Conservation (phyloP, 1,140 invertebrate species). For the Wiebesia pumilae region DNA sequence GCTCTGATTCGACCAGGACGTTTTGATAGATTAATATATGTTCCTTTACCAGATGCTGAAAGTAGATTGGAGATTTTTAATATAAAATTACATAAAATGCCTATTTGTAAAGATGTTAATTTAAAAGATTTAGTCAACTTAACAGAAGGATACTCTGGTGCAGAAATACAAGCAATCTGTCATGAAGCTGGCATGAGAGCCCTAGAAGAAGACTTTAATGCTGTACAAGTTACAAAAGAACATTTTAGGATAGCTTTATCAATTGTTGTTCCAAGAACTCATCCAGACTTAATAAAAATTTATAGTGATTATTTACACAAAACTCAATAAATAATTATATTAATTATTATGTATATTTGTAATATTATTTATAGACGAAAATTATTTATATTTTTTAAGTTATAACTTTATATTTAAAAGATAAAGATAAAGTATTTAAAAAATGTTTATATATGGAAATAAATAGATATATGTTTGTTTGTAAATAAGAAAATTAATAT, state of each 20-base stretch:
- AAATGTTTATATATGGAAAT: not conserved
- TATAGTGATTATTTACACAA: conserved; percentile 78
- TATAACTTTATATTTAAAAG: not conserved
- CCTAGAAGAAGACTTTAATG: conserved; percentile 82
- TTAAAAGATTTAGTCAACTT: conserved; percentile 78
- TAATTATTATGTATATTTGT: conserved; percentile 3
- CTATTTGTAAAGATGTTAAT: conserved; percentile 78
- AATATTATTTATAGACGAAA: not conserved
- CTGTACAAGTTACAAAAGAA: conserved; percentile 72
- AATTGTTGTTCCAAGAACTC: conserved; percentile 83
- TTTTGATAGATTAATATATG: conserved; percentile 91
- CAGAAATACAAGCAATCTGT: conserved; percentile 91
- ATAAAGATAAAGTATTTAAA: not conserved
- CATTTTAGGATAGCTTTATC: conserved; percentile 84
- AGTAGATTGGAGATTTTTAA: conserved; percentile 85
- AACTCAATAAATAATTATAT: not conserved
- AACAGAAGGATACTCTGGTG: conserved; percentile 89
- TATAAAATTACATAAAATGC: conserved; percentile 80
- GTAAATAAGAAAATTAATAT: not conserved
- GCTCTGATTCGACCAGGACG: conserved; percentile 91
- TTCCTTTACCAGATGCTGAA: conserved; percentile 85
- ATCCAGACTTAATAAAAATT: conserved; percentile 79
- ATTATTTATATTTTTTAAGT: not conserved
- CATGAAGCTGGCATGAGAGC: conserved; percentile 89
- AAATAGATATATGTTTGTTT: not conserved